Evolutionary conservation across 1,140 invertebrate genomes (phyloP).

Genomic region (Trichomalopsis sarcophagae): DNA sequence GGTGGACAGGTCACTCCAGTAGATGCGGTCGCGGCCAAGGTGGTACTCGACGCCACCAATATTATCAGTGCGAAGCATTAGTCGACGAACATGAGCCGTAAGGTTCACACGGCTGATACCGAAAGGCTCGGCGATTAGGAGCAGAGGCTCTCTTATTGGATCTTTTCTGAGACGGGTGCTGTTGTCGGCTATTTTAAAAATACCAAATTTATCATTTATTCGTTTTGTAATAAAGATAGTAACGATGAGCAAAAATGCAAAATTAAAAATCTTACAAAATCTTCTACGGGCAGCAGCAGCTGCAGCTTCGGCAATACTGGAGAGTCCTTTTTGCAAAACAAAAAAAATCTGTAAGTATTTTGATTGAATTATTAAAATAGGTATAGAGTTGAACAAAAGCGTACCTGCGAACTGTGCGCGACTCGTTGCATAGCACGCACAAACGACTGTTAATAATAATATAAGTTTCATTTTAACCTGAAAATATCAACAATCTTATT

Average conservation of each 20-base stretch:
- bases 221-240: too few species aligned
- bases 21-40: not conserved
- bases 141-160: not conserved
- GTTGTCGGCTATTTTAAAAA: not conserved
- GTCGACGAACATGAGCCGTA: not conserved
- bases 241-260: not conserved
- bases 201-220: too few species aligned
- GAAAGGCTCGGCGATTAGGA: conserved; percentile 12
- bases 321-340: not conserved
- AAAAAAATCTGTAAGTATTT: not conserved
- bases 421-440: not conserved
- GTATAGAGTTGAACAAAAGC: not conserved
- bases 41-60: conserved; percentile 30
- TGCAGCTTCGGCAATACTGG: not conserved
- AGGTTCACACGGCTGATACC: not conserved
- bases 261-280: not conserved
- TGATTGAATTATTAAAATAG: not conserved
- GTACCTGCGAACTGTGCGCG: not conserved
- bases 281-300: not conserved
- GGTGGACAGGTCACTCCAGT: conserved; percentile 41
- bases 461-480: not conserved
- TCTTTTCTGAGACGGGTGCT: not conserved
- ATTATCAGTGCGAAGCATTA: not conserved
- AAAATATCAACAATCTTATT: not conserved
- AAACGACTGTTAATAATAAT: not conserved